phyloP scores from a whole-genome alignment of 2,888 invertebrate species.

The Balanococcus diminutus region DNA sequence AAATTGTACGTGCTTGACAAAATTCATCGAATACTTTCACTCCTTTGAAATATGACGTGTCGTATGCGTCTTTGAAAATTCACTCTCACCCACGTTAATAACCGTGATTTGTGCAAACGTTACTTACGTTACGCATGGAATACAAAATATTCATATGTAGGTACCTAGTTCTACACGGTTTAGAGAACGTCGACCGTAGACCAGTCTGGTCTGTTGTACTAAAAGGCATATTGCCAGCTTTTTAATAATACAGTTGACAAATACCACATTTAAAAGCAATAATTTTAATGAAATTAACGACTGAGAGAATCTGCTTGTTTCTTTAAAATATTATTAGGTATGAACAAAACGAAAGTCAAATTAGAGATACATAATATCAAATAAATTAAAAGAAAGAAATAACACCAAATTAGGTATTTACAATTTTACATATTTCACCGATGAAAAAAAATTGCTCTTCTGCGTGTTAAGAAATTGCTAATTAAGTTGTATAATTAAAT shows the following conservation, averaged over 20 bases:
- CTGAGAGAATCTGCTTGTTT: background rate
- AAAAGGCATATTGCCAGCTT: conserved; percentile 29
- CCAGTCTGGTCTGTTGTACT: background rate
- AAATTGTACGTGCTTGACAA: background rate
- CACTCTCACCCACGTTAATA: conserved; percentile 39
- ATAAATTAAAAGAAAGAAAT: background rate
- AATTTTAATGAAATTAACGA: conserved; percentile 34
- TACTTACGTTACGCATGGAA: conserved; percentile 17
- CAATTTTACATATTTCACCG: background rate
- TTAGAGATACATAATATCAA: background rate
- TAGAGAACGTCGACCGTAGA: background rate
- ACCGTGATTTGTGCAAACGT: conserved; percentile 7
- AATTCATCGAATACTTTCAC: conserved; percentile 3
- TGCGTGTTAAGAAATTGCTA: background rate
- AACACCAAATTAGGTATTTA: background rate
- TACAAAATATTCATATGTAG: background rate
- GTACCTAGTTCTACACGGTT: background rate
- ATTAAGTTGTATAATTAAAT: background rate
- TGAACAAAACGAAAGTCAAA: background rate
- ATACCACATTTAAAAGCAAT: conserved; percentile 16
- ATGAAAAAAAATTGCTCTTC: background rate
- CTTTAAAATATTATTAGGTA: background rate
- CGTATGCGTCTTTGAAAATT: background rate
- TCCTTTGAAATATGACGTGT: conserved; percentile 2
- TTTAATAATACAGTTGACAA: conserved; percentile 27